These are phyloP conservation scores for Onychostoma macrolepis DNA, from an alignment of 2,113 vertebrate genomes.

Conservation along the genomic window DNA sequence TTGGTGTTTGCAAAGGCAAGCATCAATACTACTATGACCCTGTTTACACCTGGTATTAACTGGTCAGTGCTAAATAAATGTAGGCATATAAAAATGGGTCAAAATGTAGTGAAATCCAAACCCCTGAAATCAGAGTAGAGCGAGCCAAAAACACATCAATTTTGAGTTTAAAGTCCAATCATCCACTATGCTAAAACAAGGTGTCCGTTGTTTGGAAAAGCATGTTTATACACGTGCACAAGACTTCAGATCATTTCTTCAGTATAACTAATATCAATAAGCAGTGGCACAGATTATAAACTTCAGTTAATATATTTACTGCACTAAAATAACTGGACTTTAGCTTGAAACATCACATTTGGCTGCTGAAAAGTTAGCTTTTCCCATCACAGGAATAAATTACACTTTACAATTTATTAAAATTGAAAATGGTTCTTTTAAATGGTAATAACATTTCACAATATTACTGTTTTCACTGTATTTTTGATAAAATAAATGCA, in stretches of 20 bases:
- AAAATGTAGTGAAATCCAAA: not conserved
- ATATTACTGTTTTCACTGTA: not conserved
- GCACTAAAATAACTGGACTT: not conserved
- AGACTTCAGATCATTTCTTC: not conserved
- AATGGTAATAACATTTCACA: not conserved
- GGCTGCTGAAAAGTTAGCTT: not conserved
- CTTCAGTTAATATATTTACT: not conserved
- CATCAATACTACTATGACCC: not conserved
- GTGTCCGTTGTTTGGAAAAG: not conserved
- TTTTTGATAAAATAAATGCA: not conserved
- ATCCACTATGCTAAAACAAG: not conserved
- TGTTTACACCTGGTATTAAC: not conserved
- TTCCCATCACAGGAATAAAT: not conserved
- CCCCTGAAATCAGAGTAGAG: not conserved
- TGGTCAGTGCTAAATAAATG: not conserved
- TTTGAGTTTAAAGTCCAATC: not conserved
- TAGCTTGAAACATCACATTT: not conserved
- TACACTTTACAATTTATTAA: too few species aligned
- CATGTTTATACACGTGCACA: not conserved
- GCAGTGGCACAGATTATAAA: not conserved
- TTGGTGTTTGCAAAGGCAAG: constrained; percentile 9
- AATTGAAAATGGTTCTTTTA: not conserved
- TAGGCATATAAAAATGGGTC: not conserved
- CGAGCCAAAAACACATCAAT: not conserved
- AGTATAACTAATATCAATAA: not conserved